Conservation (phyloP, 2,888 invertebrate species). For the Drosophila paramelanica region DNA sequence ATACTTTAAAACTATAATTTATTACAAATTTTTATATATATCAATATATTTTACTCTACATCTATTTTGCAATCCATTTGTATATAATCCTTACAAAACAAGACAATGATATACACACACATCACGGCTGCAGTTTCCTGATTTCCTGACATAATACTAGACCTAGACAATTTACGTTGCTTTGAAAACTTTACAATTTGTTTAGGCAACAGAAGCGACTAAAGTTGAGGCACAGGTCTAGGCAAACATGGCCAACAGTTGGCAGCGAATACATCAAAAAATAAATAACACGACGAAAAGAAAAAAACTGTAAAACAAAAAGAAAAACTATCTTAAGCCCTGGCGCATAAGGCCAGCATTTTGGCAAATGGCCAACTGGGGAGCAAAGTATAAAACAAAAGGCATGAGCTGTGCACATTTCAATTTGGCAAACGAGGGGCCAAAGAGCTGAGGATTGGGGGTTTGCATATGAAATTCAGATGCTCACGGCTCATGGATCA, state of each 20-base stretch:
- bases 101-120: background rate
- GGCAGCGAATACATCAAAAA: slow-evolving; percentile 43
- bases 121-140: slow-evolving; percentile 6
- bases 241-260: slow-evolving; percentile 47
- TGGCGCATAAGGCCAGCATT: slow-evolving; percentile 40
- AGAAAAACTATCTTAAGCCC: slow-evolving; percentile 28
- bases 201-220: slow-evolving; percentile 28
- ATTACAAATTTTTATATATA: no score
- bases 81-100: background rate
- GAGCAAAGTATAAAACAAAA: slow-evolving; percentile 35
- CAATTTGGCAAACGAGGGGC: slow-evolving; percentile 60
- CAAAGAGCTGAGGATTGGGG: slow-evolving; percentile 4
- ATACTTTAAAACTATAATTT: no score
- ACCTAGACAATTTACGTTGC: slow-evolving; percentile 32
- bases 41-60: background rate
- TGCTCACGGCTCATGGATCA: slow-evolving; percentile 68
- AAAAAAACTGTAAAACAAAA: slow-evolving; percentile 12
- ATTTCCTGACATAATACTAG: slow-evolving; percentile 39
- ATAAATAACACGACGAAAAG: slow-evolving; percentile 1
- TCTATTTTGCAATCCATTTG: background rate
- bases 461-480: slow-evolving; percentile 68
- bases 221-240: slow-evolving; percentile 23
- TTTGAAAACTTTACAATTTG: slow-evolving; percentile 48
- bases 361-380: slow-evolving; percentile 65
- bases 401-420: slow-evolving; percentile 65